Conservation (phyloP, 2,888 invertebrate genomes). For the Chelonus formosanus region DNA sequence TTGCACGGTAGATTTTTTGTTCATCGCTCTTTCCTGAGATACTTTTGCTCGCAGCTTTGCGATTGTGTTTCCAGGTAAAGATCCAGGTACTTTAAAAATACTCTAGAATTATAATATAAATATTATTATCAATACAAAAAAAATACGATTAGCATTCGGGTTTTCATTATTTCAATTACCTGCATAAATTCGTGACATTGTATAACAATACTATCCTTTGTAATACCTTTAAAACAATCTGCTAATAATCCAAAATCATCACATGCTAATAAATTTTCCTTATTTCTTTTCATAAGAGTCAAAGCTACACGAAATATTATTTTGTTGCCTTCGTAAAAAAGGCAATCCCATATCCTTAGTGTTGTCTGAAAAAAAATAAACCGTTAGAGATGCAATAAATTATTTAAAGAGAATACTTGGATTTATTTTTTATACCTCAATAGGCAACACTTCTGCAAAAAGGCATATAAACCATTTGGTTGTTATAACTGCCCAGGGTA, state of each 20-base stretch:
- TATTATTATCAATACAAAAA: constrained; percentile 4
- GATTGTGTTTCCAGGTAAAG: constrained; percentile 75
- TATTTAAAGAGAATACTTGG: constrained; percentile 22
- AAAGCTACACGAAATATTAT: constrained; percentile 89
- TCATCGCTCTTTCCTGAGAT: constrained; percentile 68
- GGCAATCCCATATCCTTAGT: constrained; percentile 93
- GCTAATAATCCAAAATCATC: constrained; percentile 84
- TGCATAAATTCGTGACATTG: constrained; percentile 91
- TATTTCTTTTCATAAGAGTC: constrained; percentile 81
- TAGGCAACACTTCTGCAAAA: constrained; percentile 91
- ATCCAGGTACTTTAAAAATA: constrained; percentile 84
- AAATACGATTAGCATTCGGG: no score
- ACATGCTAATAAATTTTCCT: constrained; percentile 76
- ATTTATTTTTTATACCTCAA: constrained; percentile 70
- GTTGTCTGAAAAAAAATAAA: constrained; percentile 73
- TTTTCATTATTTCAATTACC: constrained; percentile 66
- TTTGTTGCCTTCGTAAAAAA: constrained; percentile 94
- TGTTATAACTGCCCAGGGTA: constrained; percentile 90
- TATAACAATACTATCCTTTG: constrained; percentile 79
- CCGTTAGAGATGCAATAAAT: constrained; percentile 26
- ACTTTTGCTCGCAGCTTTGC: constrained; percentile 71
- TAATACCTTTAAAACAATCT: constrained; percentile 83
- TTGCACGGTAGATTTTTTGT: constrained; percentile 56
- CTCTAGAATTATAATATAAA: constrained; percentile 68
- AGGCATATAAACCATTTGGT: constrained; percentile 97